These are phyloP conservation scores for Zygothrica quintamaculata DNA, from an alignment of 2,888 invertebrate species.

Conservation along the genomic window DNA sequence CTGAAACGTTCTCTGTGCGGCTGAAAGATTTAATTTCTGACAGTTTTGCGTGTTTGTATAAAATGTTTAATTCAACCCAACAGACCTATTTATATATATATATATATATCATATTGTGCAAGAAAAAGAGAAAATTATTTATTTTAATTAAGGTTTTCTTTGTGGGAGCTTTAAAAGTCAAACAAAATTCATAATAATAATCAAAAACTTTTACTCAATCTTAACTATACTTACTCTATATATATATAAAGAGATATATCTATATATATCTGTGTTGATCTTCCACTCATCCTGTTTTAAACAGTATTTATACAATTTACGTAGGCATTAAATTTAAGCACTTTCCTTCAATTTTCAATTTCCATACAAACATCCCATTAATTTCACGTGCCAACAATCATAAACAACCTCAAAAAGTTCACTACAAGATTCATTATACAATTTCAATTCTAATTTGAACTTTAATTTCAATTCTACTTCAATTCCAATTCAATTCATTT, in stretches of 20 bases:
- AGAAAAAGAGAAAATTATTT: conserved; percentile 51
- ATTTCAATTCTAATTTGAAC: no score
- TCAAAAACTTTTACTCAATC: conserved; percentile 24
- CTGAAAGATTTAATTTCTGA: conserved; percentile 69
- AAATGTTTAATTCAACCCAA: conserved; percentile 59
- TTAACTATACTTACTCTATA: conserved; percentile 4
- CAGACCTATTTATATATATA: conserved; percentile 17
- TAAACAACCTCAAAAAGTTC: conserved; percentile 52
- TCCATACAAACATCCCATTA: conserved; percentile 71
- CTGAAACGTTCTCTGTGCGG: conserved; percentile 36
- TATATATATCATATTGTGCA: not conserved
- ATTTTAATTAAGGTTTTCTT: conserved; percentile 59
- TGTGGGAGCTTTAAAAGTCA: conserved; percentile 38
- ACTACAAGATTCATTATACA: conserved; percentile 24
- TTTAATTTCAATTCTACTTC: conserved; percentile 1
- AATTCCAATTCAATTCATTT: conserved; percentile 17
- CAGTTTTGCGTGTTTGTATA: conserved; percentile 69
- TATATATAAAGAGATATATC: no score
- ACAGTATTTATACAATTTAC: conserved; percentile 63
- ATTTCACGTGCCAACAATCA: conserved; percentile 60
- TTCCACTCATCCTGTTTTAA: conserved; percentile 5
- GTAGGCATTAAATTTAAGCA: conserved; percentile 71
- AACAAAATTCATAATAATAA: conserved; percentile 64
- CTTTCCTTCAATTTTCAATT: conserved; percentile 71
- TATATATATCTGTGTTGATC: conserved; percentile 11